phyloP scores from a whole-genome alignment of 2,113 vertebrate genomes.

The Callorhinus ursinus region DNA sequence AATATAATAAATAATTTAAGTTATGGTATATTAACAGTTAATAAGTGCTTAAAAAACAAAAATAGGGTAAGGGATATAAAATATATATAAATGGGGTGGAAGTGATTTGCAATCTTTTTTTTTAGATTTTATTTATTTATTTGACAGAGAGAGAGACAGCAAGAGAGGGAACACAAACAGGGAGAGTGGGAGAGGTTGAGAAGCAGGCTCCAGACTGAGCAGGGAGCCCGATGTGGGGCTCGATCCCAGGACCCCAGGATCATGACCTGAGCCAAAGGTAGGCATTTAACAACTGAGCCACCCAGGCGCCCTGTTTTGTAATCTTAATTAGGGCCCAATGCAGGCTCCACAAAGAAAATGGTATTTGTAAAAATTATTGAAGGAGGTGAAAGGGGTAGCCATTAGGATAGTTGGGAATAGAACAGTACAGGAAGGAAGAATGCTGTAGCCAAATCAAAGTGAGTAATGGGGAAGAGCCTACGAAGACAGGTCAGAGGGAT shows the following conservation, averaged over 20 bases:
- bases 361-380: background rate
- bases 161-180: too few relatives aligned
- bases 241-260: too few relatives aligned
- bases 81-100: background rate
- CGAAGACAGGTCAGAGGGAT: background rate
- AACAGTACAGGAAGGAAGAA: background rate
- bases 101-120: background rate
- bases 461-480: rapidly evolving
- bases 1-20: background rate
- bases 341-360: background rate
- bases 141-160: too few relatives aligned
- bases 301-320: background rate
- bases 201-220: too few relatives aligned
- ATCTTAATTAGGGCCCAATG: background rate
- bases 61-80: background rate
- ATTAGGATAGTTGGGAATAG: background rate
- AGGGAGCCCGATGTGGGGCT: too few relatives aligned
- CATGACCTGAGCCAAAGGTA: too few relatives aligned
- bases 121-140: too few relatives aligned
- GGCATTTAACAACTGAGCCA: too few relatives aligned
- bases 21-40: background rate
- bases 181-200: too few relatives aligned
- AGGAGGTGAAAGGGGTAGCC: background rate
- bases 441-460: background rate
- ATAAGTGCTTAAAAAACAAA: background rate